Evolutionary conservation across 2,888 invertebrate species (phyloP), one percentile per base, ranked within the genome.

Genomic region (Sturmia bella): DNA sequence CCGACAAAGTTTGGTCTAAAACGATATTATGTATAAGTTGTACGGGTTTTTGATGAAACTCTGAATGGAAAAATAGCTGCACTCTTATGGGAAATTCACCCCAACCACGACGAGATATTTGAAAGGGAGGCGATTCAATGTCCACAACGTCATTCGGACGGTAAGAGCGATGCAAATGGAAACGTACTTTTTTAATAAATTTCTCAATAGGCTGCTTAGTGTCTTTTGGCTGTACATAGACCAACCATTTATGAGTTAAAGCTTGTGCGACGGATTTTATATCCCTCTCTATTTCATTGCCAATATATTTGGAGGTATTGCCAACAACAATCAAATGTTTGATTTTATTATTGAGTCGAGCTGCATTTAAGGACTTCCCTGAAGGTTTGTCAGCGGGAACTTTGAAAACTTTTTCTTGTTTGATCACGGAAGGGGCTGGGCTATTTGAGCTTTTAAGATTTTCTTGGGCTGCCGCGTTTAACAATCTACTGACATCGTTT

Each of bases 201-300:
- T 92, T 90, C 17, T 94, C 92, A 81, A 94, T 92, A 24, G 93
- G 93, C 81, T 91, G 91, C 27, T 93, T 93, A 77, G 93, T 92
- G 15, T 87, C 85, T 69, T 94, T 93, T 0, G 95, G 95, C 85
- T 96, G 93, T 1, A 97, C 94, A 92, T 97, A 98, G 73, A 97
- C 93, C 91, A 97, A 93, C 98, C 98, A 98, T 89, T 97, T 96
- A 91, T 98, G 96, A 7, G 95, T 96, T 21, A 96, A 95, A 0
- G 95, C 94, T 57, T 77, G 50, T 37, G 93, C 92, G 32, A 93
- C 91, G n/a, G 72, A 21, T 15, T 77, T 75, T 0, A 15, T 11
- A 1, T 64, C 54, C 32, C 41, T 39, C 9, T 76, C 83, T n/a
- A 56, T 43, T 21, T 94, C 94, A 86, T 95, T 92, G 0, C 94